These are phyloP conservation scores for Metellina segmentata DNA, from an alignment of 2,888 invertebrate species.

Conservation along the genomic window DNA sequence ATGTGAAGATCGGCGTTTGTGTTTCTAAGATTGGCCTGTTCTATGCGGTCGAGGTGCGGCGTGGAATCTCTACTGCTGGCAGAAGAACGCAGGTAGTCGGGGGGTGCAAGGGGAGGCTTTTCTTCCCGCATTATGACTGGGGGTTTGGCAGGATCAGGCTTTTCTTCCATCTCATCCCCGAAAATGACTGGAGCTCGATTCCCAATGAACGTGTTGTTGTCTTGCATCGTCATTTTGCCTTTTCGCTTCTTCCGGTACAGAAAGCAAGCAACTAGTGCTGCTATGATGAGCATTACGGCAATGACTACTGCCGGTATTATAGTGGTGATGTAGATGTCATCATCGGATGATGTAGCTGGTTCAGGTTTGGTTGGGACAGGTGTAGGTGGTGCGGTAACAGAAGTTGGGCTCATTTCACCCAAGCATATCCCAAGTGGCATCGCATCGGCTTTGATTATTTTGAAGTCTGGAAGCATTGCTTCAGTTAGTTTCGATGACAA, in stretches of 20 bases:
- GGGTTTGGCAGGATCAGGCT: slow-evolving; percentile 89
- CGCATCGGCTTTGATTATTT: slow-evolving; percentile 86
- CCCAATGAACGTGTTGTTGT: slow-evolving; percentile 84
- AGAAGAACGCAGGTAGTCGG: slow-evolving; percentile 86
- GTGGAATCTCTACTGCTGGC: slow-evolving; percentile 82
- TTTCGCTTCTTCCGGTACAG: slow-evolving; percentile 89
- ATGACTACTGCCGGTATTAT: slow-evolving; percentile 93
- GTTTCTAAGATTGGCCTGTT: slow-evolving; percentile 71
- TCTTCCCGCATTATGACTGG: slow-evolving; percentile 97
- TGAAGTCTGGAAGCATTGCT: slow-evolving; percentile 87
- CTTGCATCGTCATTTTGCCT: slow-evolving; percentile 90
- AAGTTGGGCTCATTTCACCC: slow-evolving; percentile 81
- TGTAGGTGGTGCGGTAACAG: slow-evolving; percentile 80
- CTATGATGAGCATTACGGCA: slow-evolving; percentile 91
- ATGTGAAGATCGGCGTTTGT: slow-evolving; percentile 73
- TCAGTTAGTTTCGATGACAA: slow-evolving; percentile 78
- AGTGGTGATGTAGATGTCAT: slow-evolving; percentile 86
- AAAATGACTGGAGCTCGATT: slow-evolving; percentile 95
- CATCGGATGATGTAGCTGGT: slow-evolving; percentile 77
- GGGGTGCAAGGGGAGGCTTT: slow-evolving; percentile 95
- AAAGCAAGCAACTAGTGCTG: slow-evolving; percentile 92
- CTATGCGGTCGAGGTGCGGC: slow-evolving; percentile 77
- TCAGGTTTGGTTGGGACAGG: slow-evolving; percentile 59
- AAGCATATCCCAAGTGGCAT: slow-evolving; percentile 85
- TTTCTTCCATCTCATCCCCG: slow-evolving; percentile 94